Evolutionary conservation across 1,140 invertebrate species (phyloP).

Genomic region (Cydia splendana): DNA sequence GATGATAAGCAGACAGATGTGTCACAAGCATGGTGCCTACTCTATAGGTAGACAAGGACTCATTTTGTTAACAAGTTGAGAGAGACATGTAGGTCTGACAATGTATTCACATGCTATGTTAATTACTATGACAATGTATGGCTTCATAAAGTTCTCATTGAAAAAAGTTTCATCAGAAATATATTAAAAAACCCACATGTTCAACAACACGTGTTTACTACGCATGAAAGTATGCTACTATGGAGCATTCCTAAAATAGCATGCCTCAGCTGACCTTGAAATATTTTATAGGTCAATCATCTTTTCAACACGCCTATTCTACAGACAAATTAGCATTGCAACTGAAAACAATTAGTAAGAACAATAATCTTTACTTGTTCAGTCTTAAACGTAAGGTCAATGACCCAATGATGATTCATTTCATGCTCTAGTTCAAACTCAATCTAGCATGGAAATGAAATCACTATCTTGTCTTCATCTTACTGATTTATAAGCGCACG

Average conservation of each 20-base stretch:
- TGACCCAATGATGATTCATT: slow-evolving; percentile 63
- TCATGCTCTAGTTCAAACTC: slow-evolving; percentile 56
- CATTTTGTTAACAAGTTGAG: too few species aligned
- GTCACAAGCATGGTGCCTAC: too few species aligned
- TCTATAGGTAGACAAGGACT: too few species aligned
- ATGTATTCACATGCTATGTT: too few species aligned
- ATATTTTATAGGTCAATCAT: not conserved
- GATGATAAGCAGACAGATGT: too few species aligned
- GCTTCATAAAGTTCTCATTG: too few species aligned
- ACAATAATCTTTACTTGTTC: not conserved
- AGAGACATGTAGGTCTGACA: too few species aligned
- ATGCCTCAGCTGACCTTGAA: not conserved
- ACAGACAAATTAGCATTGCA: not conserved
- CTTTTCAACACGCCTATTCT: not conserved
- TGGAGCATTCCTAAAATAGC: not conserved
- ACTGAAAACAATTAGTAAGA: not conserved
- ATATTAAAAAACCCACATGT: too few species aligned
- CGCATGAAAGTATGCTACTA: not conserved
- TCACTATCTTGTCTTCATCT: slow-evolving; percentile 12
- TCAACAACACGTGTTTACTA: too few species aligned
- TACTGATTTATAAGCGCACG: not conserved
- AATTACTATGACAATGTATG: too few species aligned
- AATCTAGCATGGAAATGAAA: slow-evolving; percentile 16
- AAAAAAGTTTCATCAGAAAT: too few species aligned
- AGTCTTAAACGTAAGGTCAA: slow-evolving; percentile 45